Evolutionary conservation across 2,888 invertebrate species (phyloP).

Genomic region (Xestia c-nigrum): DNA sequence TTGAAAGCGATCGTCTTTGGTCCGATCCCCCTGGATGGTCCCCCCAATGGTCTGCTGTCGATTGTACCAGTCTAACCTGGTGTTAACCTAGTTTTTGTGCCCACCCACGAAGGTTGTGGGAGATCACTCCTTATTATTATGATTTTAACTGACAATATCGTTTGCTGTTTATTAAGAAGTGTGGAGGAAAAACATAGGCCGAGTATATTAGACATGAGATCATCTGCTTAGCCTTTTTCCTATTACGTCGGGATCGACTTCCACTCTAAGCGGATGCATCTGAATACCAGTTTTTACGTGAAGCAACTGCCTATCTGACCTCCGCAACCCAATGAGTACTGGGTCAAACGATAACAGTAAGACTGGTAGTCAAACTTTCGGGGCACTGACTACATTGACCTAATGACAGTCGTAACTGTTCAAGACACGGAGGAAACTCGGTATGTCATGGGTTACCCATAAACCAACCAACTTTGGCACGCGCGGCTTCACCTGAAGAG

Average conservation of each 20-base stretch:
- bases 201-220: not conserved
- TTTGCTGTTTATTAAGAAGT: not conserved
- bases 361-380: not conserved
- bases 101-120: not conserved
- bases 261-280: not conserved
- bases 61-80: too few species aligned
- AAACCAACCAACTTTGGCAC: not conserved
- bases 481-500: not conserved
- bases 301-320: not conserved
- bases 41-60: too few species aligned
- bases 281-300: not conserved
- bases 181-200: too few species aligned
- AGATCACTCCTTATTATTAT: not conserved
- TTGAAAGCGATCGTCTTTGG: not conserved
- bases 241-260: not conserved
- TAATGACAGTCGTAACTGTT: not conserved
- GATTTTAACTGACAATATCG: not conserved
- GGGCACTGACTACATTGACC: not conserved
- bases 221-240: not conserved
- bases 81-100: not conserved
- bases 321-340: not conserved
- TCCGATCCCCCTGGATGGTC: too few species aligned
- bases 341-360: not conserved
- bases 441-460: not conserved
- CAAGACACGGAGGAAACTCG: not conserved